Evolutionary conservation across 2,797 vertebrate genomes (phyloP), one percentile per base, ranked within the genome.

Genomic region (Fistularia commersonii): DNA sequence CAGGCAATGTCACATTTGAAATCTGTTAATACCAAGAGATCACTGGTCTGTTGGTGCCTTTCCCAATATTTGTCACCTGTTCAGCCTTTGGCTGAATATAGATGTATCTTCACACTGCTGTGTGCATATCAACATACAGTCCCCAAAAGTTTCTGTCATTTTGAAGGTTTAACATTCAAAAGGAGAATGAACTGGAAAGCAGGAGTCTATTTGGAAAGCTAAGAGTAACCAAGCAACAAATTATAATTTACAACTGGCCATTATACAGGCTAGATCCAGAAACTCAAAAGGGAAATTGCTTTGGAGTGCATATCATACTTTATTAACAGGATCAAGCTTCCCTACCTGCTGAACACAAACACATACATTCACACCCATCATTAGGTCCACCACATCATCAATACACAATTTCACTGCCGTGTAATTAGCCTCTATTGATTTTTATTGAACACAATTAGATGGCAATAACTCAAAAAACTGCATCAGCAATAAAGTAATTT

Each of bases 341-440:
- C 39, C 13, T 12, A 11, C 14, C 23, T 31, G 11, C 43, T 6
- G 10, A 11, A 10, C 32, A 45, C 34, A 49, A 11, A 34, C 39
- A 54, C 43, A 48, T 13, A 11, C 32, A 68, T 52, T 48, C 48
- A 32, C 54, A 71, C 64, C 65, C 65, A 60, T 62, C 74, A 76
- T 81, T 81, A 78, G 51, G 33, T 11, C 2, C 47, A 10, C 40
- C 37, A 39, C 36, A 52, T 64, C 67, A 75, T 83, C 79, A 80
- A 87, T 80, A 85, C 57, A 51, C 41, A 74, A 78, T 83, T 48
- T 70, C 35, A 59, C 49, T 58, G 34, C 60, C 14, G 39, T 69
- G 63, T 80, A 83, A 86, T 88, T 82, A 84, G 79, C 80, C 74
- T 57, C 41, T 40, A 84, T 82, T 68, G 78, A 83, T 85, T 77